Conservation (phyloP, 2,113 vertebrate genomes). For the Microtus oregoni region DNA sequence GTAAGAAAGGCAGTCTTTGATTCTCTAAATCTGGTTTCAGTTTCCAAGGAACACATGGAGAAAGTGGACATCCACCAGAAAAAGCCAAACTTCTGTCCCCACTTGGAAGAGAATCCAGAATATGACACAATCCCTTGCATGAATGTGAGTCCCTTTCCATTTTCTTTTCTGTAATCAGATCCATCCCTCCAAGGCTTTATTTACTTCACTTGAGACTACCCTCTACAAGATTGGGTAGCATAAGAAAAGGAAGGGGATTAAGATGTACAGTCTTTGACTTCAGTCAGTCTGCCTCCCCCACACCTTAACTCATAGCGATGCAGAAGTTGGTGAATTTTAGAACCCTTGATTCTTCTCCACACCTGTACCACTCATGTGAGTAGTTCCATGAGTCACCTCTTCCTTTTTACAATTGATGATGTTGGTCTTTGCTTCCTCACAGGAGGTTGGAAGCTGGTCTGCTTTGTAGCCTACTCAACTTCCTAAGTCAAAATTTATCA, state of each 20-base stretch:
- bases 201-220: constrained; percentile 14
- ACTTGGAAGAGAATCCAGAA: background rate
- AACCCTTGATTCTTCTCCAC: background rate
- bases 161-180: background rate
- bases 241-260: background rate
- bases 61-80: background rate
- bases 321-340: background rate
- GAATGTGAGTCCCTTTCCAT: constrained; percentile 61
- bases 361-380: background rate
- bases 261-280: background rate
- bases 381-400: background rate
- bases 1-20: background rate
- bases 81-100: background rate
- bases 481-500: background rate
- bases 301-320: background rate
- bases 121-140: constrained; percentile 9
- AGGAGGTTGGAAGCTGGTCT: background rate
- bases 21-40: constrained; percentile 60
- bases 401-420: background rate
- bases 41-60: background rate
- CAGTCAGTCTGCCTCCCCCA: background rate
- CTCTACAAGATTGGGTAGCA: background rate
- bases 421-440: background rate
- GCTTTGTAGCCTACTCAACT: background rate
- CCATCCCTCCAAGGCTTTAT: background rate